These are phyloP conservation scores for Oreotrochilus melanogaster DNA, from an alignment of 2,113 vertebrate genomes.

Conservation along the genomic window DNA sequence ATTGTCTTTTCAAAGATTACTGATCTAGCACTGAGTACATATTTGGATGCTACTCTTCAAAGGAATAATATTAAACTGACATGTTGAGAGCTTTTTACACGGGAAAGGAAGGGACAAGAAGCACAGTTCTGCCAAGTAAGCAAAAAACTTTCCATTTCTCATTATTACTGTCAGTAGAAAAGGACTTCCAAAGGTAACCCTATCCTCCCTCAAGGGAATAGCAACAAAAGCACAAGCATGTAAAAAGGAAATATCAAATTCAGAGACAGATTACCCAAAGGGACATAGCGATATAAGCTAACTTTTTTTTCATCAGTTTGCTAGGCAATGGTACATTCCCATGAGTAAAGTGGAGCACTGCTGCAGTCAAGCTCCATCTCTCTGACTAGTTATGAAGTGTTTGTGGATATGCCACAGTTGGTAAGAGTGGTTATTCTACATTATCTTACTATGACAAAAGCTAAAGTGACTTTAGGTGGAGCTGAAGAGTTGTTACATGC, in stretches of 20 bases:
- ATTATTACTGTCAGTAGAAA: slow-evolving; percentile 2
- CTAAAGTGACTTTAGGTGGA: background rate
- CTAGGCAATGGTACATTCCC: background rate
- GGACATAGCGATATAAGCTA: background rate
- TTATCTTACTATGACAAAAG: background rate
- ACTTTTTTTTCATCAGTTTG: background rate
- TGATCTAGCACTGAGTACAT: background rate
- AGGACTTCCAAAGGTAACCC: slow-evolving; percentile 32
- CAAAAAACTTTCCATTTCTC: slow-evolving; percentile 40
- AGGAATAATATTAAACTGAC: background rate
- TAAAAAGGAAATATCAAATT: slow-evolving; percentile 23
- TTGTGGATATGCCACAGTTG: background rate
- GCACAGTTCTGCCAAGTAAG: slow-evolving; percentile 6
- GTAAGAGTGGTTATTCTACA: background rate
- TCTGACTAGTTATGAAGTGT: background rate
- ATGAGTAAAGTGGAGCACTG: background rate
- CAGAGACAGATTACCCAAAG: background rate
- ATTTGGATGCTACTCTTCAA: slow-evolving; percentile 2
- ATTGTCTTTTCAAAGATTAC: background rate
- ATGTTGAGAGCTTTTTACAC: background rate
- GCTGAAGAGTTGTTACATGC: background rate
- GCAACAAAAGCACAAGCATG: slow-evolving; percentile 23
- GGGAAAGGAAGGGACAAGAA: background rate
- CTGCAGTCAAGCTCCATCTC: background rate
- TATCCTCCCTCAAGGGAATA: slow-evolving; percentile 19